phyloP scores from a whole-genome alignment of 1,140 invertebrate species.

The Leptopilina clavipes region DNA sequence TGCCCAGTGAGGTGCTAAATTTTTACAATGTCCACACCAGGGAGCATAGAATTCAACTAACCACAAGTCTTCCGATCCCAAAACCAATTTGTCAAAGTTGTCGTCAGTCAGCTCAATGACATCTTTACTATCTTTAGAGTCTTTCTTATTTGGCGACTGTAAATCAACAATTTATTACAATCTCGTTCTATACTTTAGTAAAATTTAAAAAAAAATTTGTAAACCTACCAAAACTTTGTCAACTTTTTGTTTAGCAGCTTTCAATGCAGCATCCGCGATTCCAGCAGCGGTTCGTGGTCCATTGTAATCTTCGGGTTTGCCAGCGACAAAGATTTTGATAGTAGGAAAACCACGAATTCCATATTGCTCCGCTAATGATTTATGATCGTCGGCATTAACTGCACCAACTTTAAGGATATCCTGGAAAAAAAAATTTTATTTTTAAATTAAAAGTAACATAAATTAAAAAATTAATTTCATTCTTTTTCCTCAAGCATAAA shows the following conservation, averaged over 20 bases:
- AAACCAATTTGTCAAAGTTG: constrained; percentile 94
- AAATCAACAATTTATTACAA: constrained; percentile 31
- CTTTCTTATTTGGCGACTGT: constrained; percentile 48
- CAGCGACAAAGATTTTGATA: constrained; percentile 93
- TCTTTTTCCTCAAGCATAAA: too few species aligned
- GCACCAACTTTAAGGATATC: constrained; percentile 96
- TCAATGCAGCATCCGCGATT: constrained; percentile 89
- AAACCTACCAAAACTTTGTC: constrained; percentile 80
- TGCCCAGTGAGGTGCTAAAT: constrained; percentile 95
- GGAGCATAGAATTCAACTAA: constrained; percentile 98
- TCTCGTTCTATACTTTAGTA: too few species aligned
- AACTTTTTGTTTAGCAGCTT: constrained; percentile 82
- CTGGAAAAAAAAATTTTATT: constrained; percentile 72
- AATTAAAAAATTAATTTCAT: too few species aligned
- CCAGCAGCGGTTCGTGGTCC: constrained; percentile 89
- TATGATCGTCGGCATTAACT: constrained; percentile 93
- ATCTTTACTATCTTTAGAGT: constrained; percentile 77
- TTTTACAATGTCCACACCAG: constrained; percentile 98
- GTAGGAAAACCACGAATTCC: constrained; percentile 95
- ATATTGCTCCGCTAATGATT: constrained; percentile 86
- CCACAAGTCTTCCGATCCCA: constrained; percentile 95
- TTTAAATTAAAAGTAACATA: constrained; percentile 4
- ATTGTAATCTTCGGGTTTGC: constrained; percentile 93
- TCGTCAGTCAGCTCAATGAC: constrained; percentile 95
- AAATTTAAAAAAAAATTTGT: constrained; percentile 54